phyloP scores from a whole-genome alignment of 2,113 vertebrate genomes.

The Anguilla rostrata region DNA sequence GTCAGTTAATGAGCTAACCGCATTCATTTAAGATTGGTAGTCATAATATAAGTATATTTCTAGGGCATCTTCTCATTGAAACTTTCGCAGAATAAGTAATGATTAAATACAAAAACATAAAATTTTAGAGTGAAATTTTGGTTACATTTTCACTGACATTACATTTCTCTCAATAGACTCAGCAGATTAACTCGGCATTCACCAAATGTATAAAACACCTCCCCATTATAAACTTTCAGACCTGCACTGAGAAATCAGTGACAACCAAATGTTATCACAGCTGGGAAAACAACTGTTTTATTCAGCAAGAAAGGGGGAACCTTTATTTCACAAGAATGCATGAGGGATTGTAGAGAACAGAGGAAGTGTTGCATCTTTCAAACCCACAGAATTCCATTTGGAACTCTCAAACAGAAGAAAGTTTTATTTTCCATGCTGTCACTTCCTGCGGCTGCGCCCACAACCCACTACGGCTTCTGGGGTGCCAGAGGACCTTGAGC shows the following conservation, averaged over 20 bases:
- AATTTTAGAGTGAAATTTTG: no score
- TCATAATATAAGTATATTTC: no score
- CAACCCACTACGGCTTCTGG: neutral
- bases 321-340: neutral
- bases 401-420: neutral
- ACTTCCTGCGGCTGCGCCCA: neutral
- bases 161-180: no score
- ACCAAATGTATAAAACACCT: neutral
- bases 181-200: neutral
- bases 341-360: neutral
- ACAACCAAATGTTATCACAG: neutral
- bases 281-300: neutral
- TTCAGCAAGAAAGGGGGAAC: neutral
- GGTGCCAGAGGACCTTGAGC: neutral
- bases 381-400: neutral
- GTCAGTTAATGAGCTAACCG: no score
- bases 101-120: no score
- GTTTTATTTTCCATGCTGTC: conserved; percentile 1
- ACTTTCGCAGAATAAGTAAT: no score
- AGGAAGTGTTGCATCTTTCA: neutral
- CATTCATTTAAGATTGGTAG: no score
- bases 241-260: neutral
- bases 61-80: no score
- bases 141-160: no score
- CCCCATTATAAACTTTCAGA: neutral